Percentiles rank a stretch among this genome's conserved stretches.
phyloP scores from a whole-genome alignment of 2,888 invertebrate species.

The Iselma pallidipennis region DNA sequence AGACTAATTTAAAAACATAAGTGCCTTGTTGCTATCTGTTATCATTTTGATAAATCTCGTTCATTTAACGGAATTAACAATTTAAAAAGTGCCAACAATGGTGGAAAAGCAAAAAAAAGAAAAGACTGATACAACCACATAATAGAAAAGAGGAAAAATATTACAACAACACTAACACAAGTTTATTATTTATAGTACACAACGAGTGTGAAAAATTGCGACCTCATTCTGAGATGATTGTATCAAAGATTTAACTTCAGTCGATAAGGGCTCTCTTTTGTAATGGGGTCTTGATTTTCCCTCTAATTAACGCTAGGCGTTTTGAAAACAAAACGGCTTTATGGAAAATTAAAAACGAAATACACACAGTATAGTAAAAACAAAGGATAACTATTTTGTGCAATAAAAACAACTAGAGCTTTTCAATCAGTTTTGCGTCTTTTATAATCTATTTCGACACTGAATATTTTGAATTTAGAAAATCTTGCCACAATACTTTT shows the following conservation, averaged over 20 bases:
- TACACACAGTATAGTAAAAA: not conserved
- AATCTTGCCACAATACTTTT: no score
- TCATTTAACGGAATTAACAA: conserved; percentile 5
- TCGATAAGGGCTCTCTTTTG: not conserved
- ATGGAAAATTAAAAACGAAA: not conserved
- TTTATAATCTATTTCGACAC: no score
- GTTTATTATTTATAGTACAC: not conserved
- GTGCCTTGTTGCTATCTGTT: conserved; percentile 26
- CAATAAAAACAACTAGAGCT: no score
- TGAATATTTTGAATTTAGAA: no score
- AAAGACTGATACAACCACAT: not conserved
- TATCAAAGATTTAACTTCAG: not conserved
- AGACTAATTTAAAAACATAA: conserved; percentile 27
- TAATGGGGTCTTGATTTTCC: not conserved
- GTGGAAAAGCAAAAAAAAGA: not conserved
- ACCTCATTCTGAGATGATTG: not conserved
- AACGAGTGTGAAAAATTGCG: not conserved
- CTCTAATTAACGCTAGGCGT: not conserved
- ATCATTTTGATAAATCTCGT: conserved; percentile 25
- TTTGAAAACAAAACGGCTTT: not conserved
- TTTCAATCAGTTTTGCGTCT: no score
- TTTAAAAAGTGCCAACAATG: not conserved
- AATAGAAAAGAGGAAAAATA: not conserved
- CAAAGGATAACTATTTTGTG: no score
- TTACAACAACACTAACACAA: not conserved